Base-by-base conservation (phyloP, 1,140 invertebrate genomes). In the Tetragonula clypearis region DNA sequence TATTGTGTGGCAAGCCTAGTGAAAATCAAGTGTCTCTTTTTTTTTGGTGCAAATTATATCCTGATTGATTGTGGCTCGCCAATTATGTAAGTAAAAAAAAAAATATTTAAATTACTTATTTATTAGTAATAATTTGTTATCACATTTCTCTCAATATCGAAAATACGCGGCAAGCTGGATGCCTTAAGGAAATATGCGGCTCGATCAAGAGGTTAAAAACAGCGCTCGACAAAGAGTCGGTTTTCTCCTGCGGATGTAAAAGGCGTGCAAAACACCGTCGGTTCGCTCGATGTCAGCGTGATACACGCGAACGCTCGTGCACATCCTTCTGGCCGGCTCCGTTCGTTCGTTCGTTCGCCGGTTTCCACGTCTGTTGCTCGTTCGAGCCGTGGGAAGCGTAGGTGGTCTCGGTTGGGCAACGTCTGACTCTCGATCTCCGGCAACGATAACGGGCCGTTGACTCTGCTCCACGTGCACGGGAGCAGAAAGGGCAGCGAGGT, bases 371-470 rank as follows among this genome's bases (percentile, higher is more conserved):
- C 30, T n/a, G 23, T 58, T 72, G 49, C 53, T 41, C 35, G 66
- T 35, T 23, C 53, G 53, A 58, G 53, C 35, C 80, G 87, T 88
- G 88, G 81, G 84, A 89, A 88, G 87, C 68, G 87, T 89, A 86
- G 87, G 85, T 86, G 87, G 65, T 86, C 78, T 73, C 71, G 35
- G 56, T 11, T 79, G 75, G 26, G 74, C 56, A 76, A 66, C 60
- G 80, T 75, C 72, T 83, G 79, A 30, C 68, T 68, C 68, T 68
- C 62, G 88, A 89, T 89, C 86, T 81, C 78, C 56, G n/a, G 35
- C 69, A 15, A 26, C 68, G 88, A 90, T 90, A 90, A 89, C 65
- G 41, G 88, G 87, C 66, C 87, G 66, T 90, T 87, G 85, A 90
- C 88, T 90, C 74, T 14, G 72, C 53, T 89, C 53, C 85, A 86